These are phyloP conservation scores for Mus pahari DNA, from an alignment of 2,113 vertebrate genomes.

Conservation along the genomic window DNA sequence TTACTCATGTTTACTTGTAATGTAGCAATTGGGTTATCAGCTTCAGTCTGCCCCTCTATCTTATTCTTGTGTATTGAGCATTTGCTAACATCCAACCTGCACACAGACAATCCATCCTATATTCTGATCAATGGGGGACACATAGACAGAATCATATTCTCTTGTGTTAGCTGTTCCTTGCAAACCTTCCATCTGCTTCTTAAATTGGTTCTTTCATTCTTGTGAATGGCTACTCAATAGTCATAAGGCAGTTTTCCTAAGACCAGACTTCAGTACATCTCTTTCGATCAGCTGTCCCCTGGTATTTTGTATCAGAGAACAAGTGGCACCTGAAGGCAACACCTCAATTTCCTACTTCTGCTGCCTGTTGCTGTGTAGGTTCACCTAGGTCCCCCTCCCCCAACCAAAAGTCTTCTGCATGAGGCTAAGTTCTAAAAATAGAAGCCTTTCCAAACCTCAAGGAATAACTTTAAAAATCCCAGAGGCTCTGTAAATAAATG, in stretches of 20 bases:
- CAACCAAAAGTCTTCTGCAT: neutral
- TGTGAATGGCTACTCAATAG: neutral
- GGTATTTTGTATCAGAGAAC: slow-evolving; percentile 19
- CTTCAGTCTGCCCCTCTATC: neutral
- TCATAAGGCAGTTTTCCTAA: neutral
- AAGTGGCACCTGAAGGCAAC: neutral
- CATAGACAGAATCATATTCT: neutral
- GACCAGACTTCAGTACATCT: neutral
- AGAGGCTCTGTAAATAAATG: neutral
- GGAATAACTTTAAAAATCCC: neutral
- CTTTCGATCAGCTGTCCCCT: slow-evolving; percentile 18
- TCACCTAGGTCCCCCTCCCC: neutral
- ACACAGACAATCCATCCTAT: neutral
- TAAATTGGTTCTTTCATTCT: neutral
- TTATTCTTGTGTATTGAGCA: neutral
- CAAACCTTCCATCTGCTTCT: neutral
- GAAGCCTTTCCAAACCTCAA: slow-evolving; percentile 18
- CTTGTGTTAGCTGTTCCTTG: neutral
- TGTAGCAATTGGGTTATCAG: neutral
- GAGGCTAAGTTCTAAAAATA: neutral
- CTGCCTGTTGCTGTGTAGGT: neutral
- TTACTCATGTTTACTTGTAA: neutral
- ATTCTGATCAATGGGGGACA: neutral
- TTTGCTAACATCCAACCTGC: neutral
- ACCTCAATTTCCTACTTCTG: slow-evolving; percentile 21